phyloP scores from a whole-genome alignment of 2,113 vertebrate genomes.

The Alectura lathami region DNA sequence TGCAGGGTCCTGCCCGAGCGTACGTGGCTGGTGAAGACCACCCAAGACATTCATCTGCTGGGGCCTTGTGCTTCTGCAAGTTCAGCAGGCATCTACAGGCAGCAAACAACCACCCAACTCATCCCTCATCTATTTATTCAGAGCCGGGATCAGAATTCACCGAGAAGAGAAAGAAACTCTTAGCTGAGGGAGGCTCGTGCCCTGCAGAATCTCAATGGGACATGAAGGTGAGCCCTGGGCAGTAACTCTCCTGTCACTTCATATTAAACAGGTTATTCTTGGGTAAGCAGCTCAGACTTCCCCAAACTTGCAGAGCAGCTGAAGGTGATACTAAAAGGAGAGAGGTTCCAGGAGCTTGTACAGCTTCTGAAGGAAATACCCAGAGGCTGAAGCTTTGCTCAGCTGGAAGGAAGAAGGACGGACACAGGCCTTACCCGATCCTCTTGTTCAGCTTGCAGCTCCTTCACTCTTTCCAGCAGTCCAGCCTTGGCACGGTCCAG shows the following conservation, averaged over 20 bases:
- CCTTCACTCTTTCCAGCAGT: conserved; percentile 91
- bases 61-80: neutral
- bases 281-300: neutral
- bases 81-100: neutral
- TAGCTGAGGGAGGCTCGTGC: neutral
- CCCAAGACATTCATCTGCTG: neutral
- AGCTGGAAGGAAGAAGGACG: neutral
- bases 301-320: neutral
- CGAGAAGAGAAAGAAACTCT: neutral
- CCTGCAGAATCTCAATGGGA: neutral
- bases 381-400: neutral
- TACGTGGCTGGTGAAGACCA: neutral
- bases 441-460: conserved; percentile 94
- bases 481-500: conserved; percentile 92
- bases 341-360: accelerated
- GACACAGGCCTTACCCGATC: conserved; percentile 84
- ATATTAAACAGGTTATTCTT: neutral
- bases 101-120: neutral
- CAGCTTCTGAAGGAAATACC: neutral
- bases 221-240: accelerated
- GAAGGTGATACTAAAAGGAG: neutral
- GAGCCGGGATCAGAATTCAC: neutral
- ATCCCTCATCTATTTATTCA: neutral
- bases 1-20: neutral
- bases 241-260: neutral